Evolutionary conservation across 2,888 invertebrate genomes (phyloP), one percentile per base, ranked within the genome.

Genomic region (Hipparchia sbordonii): DNA sequence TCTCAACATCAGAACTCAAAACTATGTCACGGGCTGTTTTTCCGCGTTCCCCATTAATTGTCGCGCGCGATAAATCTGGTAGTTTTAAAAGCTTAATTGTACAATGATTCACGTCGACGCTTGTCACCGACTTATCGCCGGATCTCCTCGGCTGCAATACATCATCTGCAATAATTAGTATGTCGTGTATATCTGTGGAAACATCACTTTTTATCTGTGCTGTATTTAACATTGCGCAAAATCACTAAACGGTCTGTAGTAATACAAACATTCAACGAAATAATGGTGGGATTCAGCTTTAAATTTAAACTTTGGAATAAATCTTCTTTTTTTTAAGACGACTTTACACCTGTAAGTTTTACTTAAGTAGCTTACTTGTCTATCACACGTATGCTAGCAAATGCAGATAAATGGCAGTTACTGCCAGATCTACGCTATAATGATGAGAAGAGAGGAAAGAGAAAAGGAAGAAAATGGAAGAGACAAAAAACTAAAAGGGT

Each of bases 161-260:
- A 81, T 81, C 81, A 83, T 81, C 73, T 69, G 78, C 84, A 82
- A 87, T 87, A 82, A 87, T 87, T 85, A 85, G 79, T 80, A 77
- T 72, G 76, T 79, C 80, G 73, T 60, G 59, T 73, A 51, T 67
- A 74, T 70, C 72, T 71, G 70, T 70, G 67, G 10, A 59, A 39
- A 60, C 48, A 68, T 60, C 23, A 12, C 33, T 67, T 61, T 69
- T 67, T 59, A 57, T 51, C 67, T 54, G 56, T n/a, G 39, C 33
- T 1, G 13, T 57, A 13, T 57, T 23, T 57, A 13, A 23, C 8
- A 57, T 61, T 57, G 23, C 13, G 7, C 13, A 8, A 45, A 45
- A 45, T 33, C 6, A 61, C 12, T 39, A 12, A 61, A 39, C 10
- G 39, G 12, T 45, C 6, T 2, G 2, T 39, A 56, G 13, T 10